phyloP scores from a whole-genome alignment of 2,797 vertebrate species.

The Galagoides demidoff region DNA sequence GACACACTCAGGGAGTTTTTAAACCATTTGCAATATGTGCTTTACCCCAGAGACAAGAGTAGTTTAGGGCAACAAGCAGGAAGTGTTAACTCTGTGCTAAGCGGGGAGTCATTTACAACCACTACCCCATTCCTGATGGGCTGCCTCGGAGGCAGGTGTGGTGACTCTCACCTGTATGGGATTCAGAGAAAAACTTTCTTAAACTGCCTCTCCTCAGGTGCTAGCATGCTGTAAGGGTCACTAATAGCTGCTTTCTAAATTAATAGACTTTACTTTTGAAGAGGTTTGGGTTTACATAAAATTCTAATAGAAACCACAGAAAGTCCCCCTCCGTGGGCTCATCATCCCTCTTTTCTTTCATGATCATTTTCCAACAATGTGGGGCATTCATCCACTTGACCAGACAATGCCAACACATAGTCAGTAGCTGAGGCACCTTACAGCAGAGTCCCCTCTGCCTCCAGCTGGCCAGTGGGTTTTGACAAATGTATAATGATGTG shows the following conservation, averaged over 20 bases:
- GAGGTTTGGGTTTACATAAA: not conserved
- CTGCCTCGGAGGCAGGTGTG: not conserved
- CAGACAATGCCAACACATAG: not conserved
- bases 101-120: not conserved
- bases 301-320: not conserved
- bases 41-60: not conserved
- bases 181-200: not conserved
- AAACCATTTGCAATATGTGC: not conserved
- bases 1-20: not conserved
- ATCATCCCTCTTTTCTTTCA: not conserved
- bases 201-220: not conserved
- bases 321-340: not conserved
- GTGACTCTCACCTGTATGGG: not conserved
- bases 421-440: not conserved
- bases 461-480: not conserved
- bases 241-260: not conserved
- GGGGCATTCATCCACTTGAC: not conserved
- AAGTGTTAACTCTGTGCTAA: accelerated
- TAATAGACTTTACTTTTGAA: not conserved
- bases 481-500: not conserved
- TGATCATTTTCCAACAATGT: too few relatives aligned
- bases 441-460: not conserved
- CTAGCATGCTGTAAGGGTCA: not conserved
- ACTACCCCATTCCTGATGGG: not conserved
- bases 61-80: not conserved